phyloP scores from a whole-genome alignment of 2,888 invertebrate species.

The Pycnomerus fuliginosus region DNA sequence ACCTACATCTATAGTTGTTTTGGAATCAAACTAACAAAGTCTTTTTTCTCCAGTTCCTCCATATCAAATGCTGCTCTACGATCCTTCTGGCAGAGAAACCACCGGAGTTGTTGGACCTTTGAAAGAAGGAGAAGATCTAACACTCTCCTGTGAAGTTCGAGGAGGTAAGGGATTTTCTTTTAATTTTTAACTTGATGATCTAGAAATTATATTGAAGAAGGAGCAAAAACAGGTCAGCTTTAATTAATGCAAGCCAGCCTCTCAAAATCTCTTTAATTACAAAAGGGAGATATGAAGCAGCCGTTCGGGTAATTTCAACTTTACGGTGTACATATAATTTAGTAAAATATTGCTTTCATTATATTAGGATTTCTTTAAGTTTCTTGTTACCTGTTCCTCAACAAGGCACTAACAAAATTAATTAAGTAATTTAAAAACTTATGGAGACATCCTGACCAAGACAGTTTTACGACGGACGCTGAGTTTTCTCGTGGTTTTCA shows the following conservation, averaged over 20 bases:
- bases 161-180: conserved; percentile 67
- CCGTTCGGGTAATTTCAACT: conserved; percentile 31
- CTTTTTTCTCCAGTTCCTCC: conserved; percentile 74
- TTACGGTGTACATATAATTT: conserved; percentile 26
- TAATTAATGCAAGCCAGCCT: conserved; percentile 25
- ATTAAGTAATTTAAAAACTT: conserved; percentile 25
- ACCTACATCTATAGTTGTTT: no score
- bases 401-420: conserved; percentile 13
- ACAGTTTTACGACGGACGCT: no score
- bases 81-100: conserved; percentile 79
- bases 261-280: conserved; percentile 25
- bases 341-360: conserved; percentile 23
- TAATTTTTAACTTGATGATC: background rate
- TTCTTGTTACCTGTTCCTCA: conserved; percentile 1
- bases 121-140: conserved; percentile 77
- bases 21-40: background rate
- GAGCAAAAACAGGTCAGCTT: conserved; percentile 13
- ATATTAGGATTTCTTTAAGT: conserved; percentile 23
- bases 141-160: conserved; percentile 82
- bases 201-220: conserved; percentile 4
- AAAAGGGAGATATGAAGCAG: conserved; percentile 23
- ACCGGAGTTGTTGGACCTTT: conserved; percentile 79
- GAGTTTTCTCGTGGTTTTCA: no score
- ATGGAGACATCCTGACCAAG: conserved; percentile 14
- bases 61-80: conserved; percentile 80